Conservation (phyloP, 2,113 vertebrate genomes). For the Azemiops feae region DNA sequence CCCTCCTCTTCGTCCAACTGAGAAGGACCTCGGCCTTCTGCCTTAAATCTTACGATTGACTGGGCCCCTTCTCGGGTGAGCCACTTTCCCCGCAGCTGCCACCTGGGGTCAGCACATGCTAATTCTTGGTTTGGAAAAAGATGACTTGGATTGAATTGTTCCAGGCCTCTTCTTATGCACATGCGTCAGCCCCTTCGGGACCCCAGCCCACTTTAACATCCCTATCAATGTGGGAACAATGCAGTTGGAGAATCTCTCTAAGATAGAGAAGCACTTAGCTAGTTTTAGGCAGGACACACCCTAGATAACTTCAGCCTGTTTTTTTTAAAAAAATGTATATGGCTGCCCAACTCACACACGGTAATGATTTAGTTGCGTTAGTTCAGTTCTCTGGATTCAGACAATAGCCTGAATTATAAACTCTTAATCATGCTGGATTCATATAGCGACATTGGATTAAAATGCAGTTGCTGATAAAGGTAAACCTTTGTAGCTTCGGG, state of each 20-base stretch:
- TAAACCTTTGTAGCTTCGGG: not conserved
- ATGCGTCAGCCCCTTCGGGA: not conserved
- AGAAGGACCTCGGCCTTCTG: not conserved
- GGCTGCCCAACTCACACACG: not conserved
- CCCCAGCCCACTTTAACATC: not conserved
- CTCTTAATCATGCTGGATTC: not conserved
- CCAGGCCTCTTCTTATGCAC: not conserved
- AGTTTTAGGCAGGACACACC: not conserved
- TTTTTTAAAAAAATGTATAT: not conserved
- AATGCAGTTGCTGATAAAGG: not conserved
- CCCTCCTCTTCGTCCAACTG: not conserved
- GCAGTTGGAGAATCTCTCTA: not conserved
- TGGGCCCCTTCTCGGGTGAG: not conserved
- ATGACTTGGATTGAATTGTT: not conserved
- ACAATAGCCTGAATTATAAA: not conserved
- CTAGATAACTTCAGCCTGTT: not conserved
- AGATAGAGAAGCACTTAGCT: not conserved
- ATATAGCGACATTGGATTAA: not conserved
- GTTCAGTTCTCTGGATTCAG: not conserved
- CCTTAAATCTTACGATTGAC: not conserved
- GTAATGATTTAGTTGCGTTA: not conserved
- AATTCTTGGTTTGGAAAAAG: not conserved
- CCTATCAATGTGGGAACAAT: not conserved
- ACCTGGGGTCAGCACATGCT: conserved; percentile 32
- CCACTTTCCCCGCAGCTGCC: not conserved